A percentile compares a stretch with the other conserved stretches of the same genome.
Evolutionary conservation across 2,888 invertebrate genomes (phyloP).

Genomic region (Carabus problematicus): DNA sequence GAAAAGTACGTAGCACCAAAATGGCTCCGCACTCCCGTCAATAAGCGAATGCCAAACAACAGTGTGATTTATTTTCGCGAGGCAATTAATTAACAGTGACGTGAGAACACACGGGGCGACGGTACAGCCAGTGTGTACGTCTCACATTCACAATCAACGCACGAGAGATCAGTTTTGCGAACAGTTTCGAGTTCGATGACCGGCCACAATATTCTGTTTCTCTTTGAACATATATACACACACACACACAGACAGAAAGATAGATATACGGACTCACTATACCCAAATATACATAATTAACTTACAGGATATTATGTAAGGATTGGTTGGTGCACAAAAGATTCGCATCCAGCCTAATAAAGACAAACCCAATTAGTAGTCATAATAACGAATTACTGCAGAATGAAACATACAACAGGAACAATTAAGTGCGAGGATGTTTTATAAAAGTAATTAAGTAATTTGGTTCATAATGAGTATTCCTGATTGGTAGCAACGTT

Average conservation of each 20-base stretch:
- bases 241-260: background rate
- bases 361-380: no score
- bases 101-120: constrained; percentile 36
- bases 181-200: constrained; percentile 24
- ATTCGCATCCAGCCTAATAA: no score
- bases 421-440: no score
- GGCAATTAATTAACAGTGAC: constrained; percentile 39
- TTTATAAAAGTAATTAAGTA: no score
- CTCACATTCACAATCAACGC: background rate
- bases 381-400: no score
- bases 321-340: no score
- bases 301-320: no score
- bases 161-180: constrained; percentile 7
- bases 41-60: constrained; percentile 29
- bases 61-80: constrained; percentile 39
- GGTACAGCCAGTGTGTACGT: constrained; percentile 10
- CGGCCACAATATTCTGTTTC: constrained; percentile 2
- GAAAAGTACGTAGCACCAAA: constrained; percentile 30
- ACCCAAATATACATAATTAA: no score
- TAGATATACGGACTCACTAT: no score
- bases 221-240: background rate
- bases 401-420: no score
- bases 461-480: no score
- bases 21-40: constrained; percentile 32
- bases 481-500: no score